Evolutionary conservation across 2,113 vertebrate genomes (phyloP).

Genomic region (Protomyctophum bolini): DNA sequence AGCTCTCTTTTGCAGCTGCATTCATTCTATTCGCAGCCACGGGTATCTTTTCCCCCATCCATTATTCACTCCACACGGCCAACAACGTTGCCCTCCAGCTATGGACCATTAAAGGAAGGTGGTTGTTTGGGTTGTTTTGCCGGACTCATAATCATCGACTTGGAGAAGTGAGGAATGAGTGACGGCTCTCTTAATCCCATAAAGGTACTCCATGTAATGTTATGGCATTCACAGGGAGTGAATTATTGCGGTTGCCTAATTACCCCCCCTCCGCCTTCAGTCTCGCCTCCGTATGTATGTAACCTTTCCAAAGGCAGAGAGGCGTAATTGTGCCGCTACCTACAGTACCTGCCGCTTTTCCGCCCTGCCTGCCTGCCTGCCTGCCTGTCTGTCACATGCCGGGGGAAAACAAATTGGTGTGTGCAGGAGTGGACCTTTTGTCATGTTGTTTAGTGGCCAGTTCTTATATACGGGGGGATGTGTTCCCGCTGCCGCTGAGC

Average conservation of each 20-base stretch:
- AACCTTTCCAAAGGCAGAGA: constrained; percentile 31
- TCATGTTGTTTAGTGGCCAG: constrained; percentile 27
- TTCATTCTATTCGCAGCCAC: constrained; percentile 1
- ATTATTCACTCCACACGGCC: constrained; percentile 34
- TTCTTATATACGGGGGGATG: constrained; percentile 38
- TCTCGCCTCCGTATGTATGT: too few species aligned
- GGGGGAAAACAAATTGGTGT: constrained; percentile 56
- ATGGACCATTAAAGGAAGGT: constrained; percentile 17
- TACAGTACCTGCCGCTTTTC: constrained; percentile 14
- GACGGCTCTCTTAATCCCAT: constrained; percentile 24
- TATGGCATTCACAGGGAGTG: constrained; percentile 18
- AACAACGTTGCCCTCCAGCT: constrained; percentile 25
- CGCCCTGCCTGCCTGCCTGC: background rate
- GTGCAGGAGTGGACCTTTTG: constrained; percentile 51
- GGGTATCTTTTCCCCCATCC: constrained; percentile 9
- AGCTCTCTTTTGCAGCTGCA: too few species aligned
- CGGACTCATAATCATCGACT: constrained; percentile 27
- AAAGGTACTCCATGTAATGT: background rate
- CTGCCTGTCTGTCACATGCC: constrained; percentile 27
- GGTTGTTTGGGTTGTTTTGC: too few species aligned
- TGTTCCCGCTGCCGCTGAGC: constrained; percentile 20
- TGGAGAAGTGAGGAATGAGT: constrained; percentile 27
- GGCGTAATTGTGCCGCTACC: constrained; percentile 32
- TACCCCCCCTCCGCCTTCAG: constrained; percentile 36
- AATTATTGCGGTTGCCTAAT: constrained; percentile 46